Conservation (phyloP, 2,888 invertebrate species). For the Acleris emargana region DNA sequence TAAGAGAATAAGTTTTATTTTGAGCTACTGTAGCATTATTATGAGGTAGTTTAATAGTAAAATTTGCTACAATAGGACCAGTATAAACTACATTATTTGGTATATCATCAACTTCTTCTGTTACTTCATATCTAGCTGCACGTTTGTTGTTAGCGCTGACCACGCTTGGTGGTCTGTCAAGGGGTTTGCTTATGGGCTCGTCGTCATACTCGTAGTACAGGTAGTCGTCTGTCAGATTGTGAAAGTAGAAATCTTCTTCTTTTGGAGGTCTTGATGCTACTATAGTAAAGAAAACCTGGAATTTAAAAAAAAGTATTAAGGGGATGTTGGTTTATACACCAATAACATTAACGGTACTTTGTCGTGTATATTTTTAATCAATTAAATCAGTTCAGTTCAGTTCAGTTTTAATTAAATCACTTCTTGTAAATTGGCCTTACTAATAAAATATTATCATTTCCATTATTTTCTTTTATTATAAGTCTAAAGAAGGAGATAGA, state of each 20-base stretch:
- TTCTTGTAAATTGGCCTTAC: too few species aligned
- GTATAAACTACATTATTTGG: slow-evolving; percentile 53
- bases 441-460: too few species aligned
- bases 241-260: slow-evolving; percentile 28
- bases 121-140: slow-evolving; percentile 57
- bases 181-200: too few species aligned
- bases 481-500: too few species aligned
- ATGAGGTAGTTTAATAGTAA: slow-evolving; percentile 47
- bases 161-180: slow-evolving; percentile 4
- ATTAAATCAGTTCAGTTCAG: too few species aligned
- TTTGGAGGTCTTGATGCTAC: slow-evolving; percentile 1
- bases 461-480: too few species aligned
- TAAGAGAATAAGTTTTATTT: slow-evolving; percentile 26
- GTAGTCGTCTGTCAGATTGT: slow-evolving; percentile 22
- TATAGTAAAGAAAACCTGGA: slow-evolving; percentile 7
- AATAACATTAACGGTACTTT: too few species aligned
- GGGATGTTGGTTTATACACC: too few species aligned
- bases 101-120: slow-evolving; percentile 62
- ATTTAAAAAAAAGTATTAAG: not conserved
- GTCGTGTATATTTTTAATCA: too few species aligned
- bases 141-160: slow-evolving; percentile 13
- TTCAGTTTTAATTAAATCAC: too few species aligned
- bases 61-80: slow-evolving; percentile 54
- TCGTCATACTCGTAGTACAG: slow-evolving; percentile 20
- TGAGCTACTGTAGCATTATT: slow-evolving; percentile 47